These are phyloP conservation scores for Aurelia aurita DNA, from an alignment of 30 jellyfish, hydroid and myxozoan genomes.

Conservation along the genomic window DNA sequence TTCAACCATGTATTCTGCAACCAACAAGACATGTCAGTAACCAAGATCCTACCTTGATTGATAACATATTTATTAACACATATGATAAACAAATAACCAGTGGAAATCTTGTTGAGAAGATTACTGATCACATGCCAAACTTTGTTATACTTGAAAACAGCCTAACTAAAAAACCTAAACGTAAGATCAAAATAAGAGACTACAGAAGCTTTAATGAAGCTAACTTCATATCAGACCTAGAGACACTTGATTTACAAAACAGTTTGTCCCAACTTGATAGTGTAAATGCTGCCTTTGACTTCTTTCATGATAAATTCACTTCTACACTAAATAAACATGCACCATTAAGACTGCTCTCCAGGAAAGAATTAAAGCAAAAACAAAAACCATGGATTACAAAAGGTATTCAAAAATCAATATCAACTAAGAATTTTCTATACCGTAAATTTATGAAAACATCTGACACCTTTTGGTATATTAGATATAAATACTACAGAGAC, in stretches of 20 bases:
- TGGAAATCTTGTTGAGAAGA: conserved; percentile 4
- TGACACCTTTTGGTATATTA: conserved; percentile 1
- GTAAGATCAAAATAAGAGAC: background rate
- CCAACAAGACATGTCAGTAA: conserved; percentile 1
- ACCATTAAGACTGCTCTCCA: background rate
- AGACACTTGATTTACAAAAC: background rate
- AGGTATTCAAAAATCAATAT: too few species aligned
- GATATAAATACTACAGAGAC: conserved; percentile 14
- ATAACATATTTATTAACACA: conserved; percentile 12
- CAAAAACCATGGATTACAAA: conserved; percentile 23
- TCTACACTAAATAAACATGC: conserved; percentile 6
- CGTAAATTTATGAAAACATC: background rate
- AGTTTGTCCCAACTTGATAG: too few species aligned
- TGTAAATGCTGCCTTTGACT: background rate
- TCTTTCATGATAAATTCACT: background rate
- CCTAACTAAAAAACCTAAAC: too few species aligned
- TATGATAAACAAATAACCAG: background rate
- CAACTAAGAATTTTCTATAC: background rate
- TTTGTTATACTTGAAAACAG: background rate
- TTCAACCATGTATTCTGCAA: background rate
- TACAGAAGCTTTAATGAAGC: background rate
- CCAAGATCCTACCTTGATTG: conserved; percentile 1
- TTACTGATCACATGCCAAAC: too few species aligned
- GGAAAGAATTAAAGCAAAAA: conserved; percentile 6
- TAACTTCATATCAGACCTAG: conserved; percentile 1